Percentiles rank a stretch among this genome's conserved stretches.
Conservation (phyloP, 2,888 invertebrate genomes). For the Pristionchus arcanus region DNA sequence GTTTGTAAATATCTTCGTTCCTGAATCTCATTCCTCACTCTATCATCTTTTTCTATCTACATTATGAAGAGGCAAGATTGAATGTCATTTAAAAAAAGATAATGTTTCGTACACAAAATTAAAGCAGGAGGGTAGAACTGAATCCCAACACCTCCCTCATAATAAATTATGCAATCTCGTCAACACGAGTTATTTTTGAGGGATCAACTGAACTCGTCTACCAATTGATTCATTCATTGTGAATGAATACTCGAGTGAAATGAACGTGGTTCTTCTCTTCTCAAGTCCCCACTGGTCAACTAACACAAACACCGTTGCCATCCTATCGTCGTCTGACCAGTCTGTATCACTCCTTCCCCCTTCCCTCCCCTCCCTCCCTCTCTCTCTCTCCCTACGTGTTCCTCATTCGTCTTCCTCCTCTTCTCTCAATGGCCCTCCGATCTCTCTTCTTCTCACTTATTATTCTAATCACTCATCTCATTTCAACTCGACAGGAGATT, state of each 20-base stretch:
- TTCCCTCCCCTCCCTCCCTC: constrained; percentile 1
- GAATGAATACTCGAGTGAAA: neutral
- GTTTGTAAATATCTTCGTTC: neutral
- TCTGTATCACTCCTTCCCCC: constrained; percentile 29
- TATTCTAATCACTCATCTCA: neutral
- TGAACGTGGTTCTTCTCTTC: neutral
- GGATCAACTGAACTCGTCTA: neutral
- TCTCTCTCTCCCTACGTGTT: constrained; percentile 24
- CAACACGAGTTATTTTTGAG: neutral
- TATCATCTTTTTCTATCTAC: too few species aligned
- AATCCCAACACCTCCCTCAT: neutral
- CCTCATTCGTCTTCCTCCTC: neutral
- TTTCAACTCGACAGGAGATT: neutral
- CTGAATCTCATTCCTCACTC: neutral
- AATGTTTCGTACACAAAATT: neutral
- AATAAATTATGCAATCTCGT: neutral
- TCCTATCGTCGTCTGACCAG: constrained; percentile 18
- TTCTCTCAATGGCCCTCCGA: constrained; percentile 3
- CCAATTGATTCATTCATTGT: neutral
- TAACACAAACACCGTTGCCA: neutral
- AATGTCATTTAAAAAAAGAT: neutral
- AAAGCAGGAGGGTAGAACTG: neutral
- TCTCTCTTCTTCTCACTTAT: neutral
- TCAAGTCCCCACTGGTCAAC: neutral
- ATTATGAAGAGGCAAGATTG: neutral